These are phyloP conservation scores for Lacanobia wlatinum DNA, from an alignment of 2,888 invertebrate species.

Conservation along the genomic window DNA sequence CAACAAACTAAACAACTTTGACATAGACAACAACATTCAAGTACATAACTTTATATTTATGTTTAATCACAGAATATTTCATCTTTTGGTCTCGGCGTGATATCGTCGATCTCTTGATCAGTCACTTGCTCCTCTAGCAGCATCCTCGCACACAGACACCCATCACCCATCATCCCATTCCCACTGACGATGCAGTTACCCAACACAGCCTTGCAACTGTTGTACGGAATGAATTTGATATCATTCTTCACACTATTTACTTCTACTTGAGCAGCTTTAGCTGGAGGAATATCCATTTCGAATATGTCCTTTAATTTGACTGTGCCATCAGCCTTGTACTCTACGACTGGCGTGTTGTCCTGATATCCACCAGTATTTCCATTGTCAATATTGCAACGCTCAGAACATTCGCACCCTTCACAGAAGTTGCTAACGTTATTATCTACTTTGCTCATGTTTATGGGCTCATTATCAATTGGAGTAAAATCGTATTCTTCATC, in stretches of 20 bases:
- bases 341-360: slow-evolving; percentile 71
- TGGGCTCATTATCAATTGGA: slow-evolving; percentile 55
- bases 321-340: slow-evolving; percentile 78
- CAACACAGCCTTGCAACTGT: slow-evolving; percentile 83
- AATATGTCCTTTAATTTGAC: slow-evolving; percentile 81
- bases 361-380: slow-evolving; percentile 20
- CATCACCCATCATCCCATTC: slow-evolving; percentile 81
- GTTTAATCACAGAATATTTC: slow-evolving; percentile 60
- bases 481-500: slow-evolving; percentile 67
- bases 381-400: slow-evolving; percentile 57
- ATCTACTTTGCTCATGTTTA: slow-evolving; percentile 45
- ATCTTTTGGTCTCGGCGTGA: slow-evolving; percentile 80
- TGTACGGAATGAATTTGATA: slow-evolving; percentile 72
- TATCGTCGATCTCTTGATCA: slow-evolving; percentile 85
- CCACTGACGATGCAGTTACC: slow-evolving; percentile 86
- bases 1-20: slow-evolving; percentile 45
- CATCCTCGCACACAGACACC: slow-evolving; percentile 86
- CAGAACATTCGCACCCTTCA: slow-evolving; percentile 75
- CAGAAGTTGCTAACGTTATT: slow-evolving; percentile 59
- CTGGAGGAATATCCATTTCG: slow-evolving; percentile 72
- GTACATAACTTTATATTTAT: slow-evolving; percentile 7
- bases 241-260: slow-evolving; percentile 44
- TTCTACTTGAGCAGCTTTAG: slow-evolving; percentile 40
- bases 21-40: slow-evolving; percentile 23
- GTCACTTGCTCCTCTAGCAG: slow-evolving; percentile 78